Percentiles rank a stretch among this genome's conserved stretches.
Conservation (phyloP, 2,888 invertebrate species). For the Ectemnius lituratus region DNA sequence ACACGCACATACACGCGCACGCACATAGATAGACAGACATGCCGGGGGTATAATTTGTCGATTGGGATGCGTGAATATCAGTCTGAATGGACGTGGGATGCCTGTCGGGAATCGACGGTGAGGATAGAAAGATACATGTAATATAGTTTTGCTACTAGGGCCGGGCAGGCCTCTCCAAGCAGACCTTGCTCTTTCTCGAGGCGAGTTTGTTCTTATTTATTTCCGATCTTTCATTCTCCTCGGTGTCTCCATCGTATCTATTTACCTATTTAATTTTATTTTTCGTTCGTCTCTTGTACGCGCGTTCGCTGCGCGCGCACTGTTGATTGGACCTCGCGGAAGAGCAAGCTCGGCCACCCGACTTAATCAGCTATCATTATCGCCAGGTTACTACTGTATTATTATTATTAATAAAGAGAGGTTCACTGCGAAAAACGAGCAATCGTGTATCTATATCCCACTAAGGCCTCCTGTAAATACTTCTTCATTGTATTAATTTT, state of each 20-base stretch:
- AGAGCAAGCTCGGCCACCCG: slow-evolving; percentile 23
- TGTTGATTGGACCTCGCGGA: slow-evolving; percentile 22
- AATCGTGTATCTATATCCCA: slow-evolving; percentile 53
- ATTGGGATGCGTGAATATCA: slow-evolving; percentile 1
- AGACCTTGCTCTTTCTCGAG: slow-evolving; percentile 24
- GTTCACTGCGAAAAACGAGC: slow-evolving; percentile 39
- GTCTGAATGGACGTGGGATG: slow-evolving; percentile 32
- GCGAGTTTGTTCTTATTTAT: slow-evolving; percentile 55
- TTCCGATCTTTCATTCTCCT: slow-evolving; percentile 24
- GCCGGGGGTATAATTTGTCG: no score
- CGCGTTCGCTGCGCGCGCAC: not conserved
- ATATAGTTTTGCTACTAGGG: slow-evolving; percentile 57
- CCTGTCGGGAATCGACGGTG: slow-evolving; percentile 20
- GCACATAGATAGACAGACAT: not conserved
- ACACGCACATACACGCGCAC: slow-evolving; percentile 25
- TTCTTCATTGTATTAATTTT: slow-evolving; percentile 74
- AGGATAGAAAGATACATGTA: slow-evolving; percentile 53
- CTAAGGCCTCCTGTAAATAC: slow-evolving; percentile 69
- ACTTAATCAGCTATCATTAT: slow-evolving; percentile 52
- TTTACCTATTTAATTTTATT: slow-evolving; percentile 30
- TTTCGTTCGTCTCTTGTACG: slow-evolving; percentile 14
- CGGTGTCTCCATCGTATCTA: slow-evolving; percentile 32
- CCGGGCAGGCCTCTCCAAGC: slow-evolving; percentile 44
- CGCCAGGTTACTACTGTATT: slow-evolving; percentile 40
- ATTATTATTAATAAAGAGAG: slow-evolving; percentile 50